Evolutionary conservation across 1,140 invertebrate genomes (phyloP).

Genomic region (Lerema accius): DNA sequence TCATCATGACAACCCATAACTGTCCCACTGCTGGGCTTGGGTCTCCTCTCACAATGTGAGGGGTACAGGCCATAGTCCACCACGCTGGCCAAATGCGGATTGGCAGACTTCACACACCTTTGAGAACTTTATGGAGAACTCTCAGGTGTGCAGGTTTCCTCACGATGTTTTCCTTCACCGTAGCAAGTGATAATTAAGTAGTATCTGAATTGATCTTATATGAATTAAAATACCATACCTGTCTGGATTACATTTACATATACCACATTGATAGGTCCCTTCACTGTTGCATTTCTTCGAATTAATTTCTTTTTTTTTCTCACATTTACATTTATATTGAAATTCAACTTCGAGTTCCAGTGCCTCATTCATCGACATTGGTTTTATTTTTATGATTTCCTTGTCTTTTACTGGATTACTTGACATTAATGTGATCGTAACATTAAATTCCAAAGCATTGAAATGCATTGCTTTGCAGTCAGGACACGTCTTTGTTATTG

Average conservation of each 20-base stretch:
- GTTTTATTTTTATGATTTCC: constrained; percentile 42
- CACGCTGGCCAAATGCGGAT: too few relatives aligned
- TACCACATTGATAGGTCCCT: constrained; percentile 87
- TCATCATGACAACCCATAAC: too few relatives aligned
- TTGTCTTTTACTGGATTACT: constrained; percentile 34
- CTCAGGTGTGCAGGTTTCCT: too few relatives aligned
- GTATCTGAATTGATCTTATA: constrained; percentile 1
- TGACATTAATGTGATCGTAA: constrained; percentile 46
- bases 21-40: too few relatives aligned
- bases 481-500: constrained; percentile 49
- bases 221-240: constrained; percentile 68
- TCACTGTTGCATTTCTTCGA: constrained; percentile 76
- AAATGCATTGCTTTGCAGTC: constrained; percentile 45
- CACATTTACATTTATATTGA: constrained; percentile 82
- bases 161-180: too few relatives aligned
- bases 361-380: constrained; percentile 49
- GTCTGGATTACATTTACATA: constrained; percentile 87
- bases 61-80: too few relatives aligned
- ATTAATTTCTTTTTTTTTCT: constrained; percentile 74
- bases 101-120: too few relatives aligned
- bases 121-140: too few relatives aligned
- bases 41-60: too few relatives aligned
- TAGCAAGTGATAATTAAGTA: too few relatives aligned
- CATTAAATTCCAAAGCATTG: constrained; percentile 41
- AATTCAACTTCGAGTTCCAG: constrained; percentile 51